These are phyloP conservation scores for Falcunculus frontatus DNA, from an alignment of 2,113 vertebrate genomes.

Conservation along the genomic window DNA sequence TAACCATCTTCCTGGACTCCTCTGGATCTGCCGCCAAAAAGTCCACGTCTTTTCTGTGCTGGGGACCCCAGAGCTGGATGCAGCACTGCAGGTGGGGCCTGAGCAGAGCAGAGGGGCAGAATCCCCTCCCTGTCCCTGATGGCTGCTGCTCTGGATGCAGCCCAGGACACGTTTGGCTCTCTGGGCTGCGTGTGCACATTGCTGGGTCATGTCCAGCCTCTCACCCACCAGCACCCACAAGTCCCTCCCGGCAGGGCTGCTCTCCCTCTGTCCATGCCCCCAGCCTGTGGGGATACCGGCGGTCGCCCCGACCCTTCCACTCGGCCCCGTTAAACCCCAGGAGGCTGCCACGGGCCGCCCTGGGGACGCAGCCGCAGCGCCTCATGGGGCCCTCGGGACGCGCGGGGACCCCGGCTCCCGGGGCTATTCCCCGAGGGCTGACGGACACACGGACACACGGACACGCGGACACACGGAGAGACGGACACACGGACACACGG, in stretches of 20 bases:
- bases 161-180: not conserved
- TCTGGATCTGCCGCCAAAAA: not conserved
- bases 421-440: not conserved
- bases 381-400: not conserved
- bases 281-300: accelerated
- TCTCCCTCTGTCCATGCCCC: not conserved
- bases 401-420: too few species aligned
- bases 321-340: not conserved
- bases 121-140: not conserved
- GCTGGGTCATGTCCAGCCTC: not conserved
- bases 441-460: not conserved
- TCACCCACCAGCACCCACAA: not conserved
- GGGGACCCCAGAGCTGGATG: accelerated
- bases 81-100: not conserved
- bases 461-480: not conserved
- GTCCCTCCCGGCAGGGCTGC: accelerated
- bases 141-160: not conserved
- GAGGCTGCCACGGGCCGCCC: not conserved
- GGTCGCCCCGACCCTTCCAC: too few species aligned
- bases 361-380: not conserved
- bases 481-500: not conserved
- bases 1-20: not conserved
- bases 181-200: accelerated
- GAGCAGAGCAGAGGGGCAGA: not conserved
- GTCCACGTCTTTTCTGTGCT: not conserved